A percentile compares a stretch with the other conserved stretches of the same genome.
phyloP scores from a whole-genome alignment of 37 sponge, comb jelly and placozoan species.

The Amphimedon queenslandica region DNA sequence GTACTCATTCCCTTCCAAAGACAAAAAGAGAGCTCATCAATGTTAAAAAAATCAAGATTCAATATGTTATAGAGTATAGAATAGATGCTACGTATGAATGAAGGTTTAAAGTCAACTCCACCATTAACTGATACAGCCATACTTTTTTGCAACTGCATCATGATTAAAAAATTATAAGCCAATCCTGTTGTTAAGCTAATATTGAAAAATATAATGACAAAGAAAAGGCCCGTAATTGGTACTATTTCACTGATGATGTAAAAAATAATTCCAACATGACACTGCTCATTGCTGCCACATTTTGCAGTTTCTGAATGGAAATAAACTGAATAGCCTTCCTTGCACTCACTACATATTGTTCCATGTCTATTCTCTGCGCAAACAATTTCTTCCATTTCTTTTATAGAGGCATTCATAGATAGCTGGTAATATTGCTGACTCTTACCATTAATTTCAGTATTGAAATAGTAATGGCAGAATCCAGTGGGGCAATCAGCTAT shows the following conservation, averaged over 20 bases:
- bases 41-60: constrained; percentile 45
- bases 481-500: constrained; percentile 16
- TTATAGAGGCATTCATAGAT: not conserved
- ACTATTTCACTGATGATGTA: constrained; percentile 37
- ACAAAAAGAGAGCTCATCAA: constrained; percentile 33
- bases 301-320: constrained; percentile 15
- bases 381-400: constrained; percentile 8
- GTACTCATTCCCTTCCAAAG: constrained; percentile 31
- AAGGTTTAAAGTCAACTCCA: not conserved
- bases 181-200: constrained; percentile 42
- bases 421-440: not conserved
- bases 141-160: constrained; percentile 25
- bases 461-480: not conserved
- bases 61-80: constrained; percentile 6
- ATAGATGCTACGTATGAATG: not conserved
- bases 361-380: constrained; percentile 25
- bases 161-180: constrained; percentile 25
- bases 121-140: not conserved
- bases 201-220: constrained; percentile 15
- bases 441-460: not conserved
- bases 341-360: constrained; percentile 28
- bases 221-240: constrained; percentile 23
- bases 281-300: constrained; percentile 2
- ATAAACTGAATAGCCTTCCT: constrained; percentile 6
- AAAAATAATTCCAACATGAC: constrained; percentile 24